Percentiles rank a stretch among this genome's conserved stretches.
Evolutionary conservation across 1,140 invertebrate genomes (phyloP).

Genomic region (Meloidogyne floridensis): DNA sequence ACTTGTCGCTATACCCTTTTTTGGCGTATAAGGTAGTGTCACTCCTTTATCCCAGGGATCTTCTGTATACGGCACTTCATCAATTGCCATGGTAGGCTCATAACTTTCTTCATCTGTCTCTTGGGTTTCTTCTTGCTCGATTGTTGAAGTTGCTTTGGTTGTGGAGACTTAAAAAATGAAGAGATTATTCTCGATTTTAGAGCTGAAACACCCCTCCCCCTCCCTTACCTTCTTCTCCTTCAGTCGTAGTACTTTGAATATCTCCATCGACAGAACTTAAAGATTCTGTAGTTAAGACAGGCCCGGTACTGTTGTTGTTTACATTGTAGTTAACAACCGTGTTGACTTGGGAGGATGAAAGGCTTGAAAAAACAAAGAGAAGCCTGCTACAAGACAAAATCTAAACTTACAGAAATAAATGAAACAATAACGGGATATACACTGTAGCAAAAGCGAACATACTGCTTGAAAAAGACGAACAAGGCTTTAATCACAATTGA

Average conservation of each 20-base stretch:
- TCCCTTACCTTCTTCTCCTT: neutral
- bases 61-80: neutral
- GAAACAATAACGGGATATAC: neutral
- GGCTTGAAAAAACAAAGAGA: neutral
- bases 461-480: neutral
- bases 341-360: neutral
- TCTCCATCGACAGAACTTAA: neutral
- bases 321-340: neutral
- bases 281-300: neutral
- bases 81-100: neutral
- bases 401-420: neutral
- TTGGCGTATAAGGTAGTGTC: neutral
- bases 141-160: neutral
- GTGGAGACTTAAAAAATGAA: neutral
- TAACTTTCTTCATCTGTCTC: neutral
- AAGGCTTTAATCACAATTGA: neutral
- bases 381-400: neutral
- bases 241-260: neutral
- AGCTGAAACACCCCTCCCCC: too few relatives aligned
- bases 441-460: neutral
- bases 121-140: neutral
- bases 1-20: neutral
- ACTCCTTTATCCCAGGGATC: constrained; percentile 3
- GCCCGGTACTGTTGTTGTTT: too few relatives aligned
- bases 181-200: too few relatives aligned